Conservation (phyloP, 2,888 invertebrate species). For the Drosophila infuscata region DNA sequence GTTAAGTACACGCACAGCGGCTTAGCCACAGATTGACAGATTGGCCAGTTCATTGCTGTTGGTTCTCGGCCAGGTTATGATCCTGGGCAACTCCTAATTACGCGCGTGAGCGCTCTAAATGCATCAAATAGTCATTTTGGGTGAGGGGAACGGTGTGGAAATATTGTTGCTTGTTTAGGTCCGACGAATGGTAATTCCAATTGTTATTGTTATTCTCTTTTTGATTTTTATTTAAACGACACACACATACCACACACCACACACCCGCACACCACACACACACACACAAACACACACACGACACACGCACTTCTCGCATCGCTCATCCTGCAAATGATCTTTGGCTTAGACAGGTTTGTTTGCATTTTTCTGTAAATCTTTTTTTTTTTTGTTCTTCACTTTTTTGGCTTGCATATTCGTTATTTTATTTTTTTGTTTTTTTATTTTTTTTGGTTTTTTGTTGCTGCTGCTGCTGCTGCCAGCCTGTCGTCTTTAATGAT, state of each 20-base stretch:
- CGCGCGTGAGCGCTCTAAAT: constrained; percentile 82
- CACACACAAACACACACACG: constrained; percentile 23
- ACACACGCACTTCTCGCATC: constrained; percentile 59
- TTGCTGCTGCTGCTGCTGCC: not conserved
- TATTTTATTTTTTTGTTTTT: not conserved
- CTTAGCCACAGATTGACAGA: constrained; percentile 46
- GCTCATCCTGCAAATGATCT: constrained; percentile 47
- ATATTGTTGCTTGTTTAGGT: constrained; percentile 73
- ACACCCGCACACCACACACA: constrained; percentile 43
- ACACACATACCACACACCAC: constrained; percentile 27
- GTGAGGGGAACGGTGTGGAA: constrained; percentile 20
- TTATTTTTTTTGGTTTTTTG: constrained; percentile 1
- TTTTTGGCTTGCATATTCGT: constrained; percentile 25
- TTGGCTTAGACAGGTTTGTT: constrained; percentile 50
- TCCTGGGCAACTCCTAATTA: constrained; percentile 71
- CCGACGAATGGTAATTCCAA: constrained; percentile 55
- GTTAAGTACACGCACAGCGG: constrained; percentile 56
- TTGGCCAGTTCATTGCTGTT: not conserved
- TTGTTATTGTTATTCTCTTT: constrained; percentile 49
- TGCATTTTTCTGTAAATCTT: constrained; percentile 43
- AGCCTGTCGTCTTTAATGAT: constrained; percentile 43
- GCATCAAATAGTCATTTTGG: constrained; percentile 60
- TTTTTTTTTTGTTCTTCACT: constrained; percentile 4
- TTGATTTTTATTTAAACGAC: constrained; percentile 41
- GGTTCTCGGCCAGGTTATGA: constrained; percentile 34